Percentiles rank a stretch among this genome's conserved stretches.
phyloP scores from a whole-genome alignment of 2,888 invertebrate species.

The Erebia epiphron region DNA sequence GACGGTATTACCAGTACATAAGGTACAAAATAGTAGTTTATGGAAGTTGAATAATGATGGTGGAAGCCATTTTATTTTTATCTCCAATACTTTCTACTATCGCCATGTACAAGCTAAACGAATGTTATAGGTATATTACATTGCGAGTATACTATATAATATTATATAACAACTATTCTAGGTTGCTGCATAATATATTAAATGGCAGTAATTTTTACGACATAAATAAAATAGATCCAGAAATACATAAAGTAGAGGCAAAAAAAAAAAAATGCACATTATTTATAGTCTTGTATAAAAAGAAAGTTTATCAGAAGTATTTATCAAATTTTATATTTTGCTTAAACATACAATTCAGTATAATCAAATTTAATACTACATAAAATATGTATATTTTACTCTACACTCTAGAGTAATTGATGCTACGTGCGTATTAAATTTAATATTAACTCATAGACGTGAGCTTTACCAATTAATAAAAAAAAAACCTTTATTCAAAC shows the following conservation, averaged over 20 bases:
- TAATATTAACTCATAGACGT: background rate
- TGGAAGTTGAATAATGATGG: background rate
- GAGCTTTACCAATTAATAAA: background rate
- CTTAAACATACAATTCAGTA: background rate
- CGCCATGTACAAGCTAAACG: background rate
- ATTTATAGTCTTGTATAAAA: too few species aligned
- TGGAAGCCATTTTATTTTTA: slow-evolving; percentile 2
- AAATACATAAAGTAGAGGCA: background rate
- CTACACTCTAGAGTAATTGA: slow-evolving; percentile 11
- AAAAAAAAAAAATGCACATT: too few species aligned
- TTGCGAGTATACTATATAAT: background rate
- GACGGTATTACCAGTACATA: background rate
- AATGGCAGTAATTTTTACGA: background rate
- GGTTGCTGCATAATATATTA: background rate
- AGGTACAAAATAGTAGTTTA: background rate
- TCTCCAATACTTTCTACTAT: too few species aligned
- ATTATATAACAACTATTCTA: background rate
- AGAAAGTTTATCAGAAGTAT: too few species aligned
- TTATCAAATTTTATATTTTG: too few species aligned
- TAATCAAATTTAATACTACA: background rate
- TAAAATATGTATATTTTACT: background rate
- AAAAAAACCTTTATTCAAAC: slow-evolving; percentile 3
- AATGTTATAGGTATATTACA: background rate
- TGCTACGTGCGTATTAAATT: background rate
- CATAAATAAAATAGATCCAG: background rate